Evolutionary conservation across 1,140 invertebrate species (phyloP), one percentile per base, ranked within the genome.

Genomic region (Frieseomelitta varia): DNA sequence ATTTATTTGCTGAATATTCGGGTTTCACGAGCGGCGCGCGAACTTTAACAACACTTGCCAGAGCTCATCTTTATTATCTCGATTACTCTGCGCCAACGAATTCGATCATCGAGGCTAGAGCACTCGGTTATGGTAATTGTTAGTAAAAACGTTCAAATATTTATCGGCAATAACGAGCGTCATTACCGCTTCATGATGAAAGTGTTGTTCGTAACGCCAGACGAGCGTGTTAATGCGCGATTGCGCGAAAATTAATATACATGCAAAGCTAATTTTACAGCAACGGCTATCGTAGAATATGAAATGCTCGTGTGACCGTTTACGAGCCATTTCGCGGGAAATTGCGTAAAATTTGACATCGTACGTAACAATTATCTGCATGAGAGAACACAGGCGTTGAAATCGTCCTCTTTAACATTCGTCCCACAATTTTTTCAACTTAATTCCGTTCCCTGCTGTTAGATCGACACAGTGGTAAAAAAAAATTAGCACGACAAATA

Each of bases 211-310:
- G 34, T 24, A 68, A 24, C 67, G 68, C 4, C 34, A 14, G 68
- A 47, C 4, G 61, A 34, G 30, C 30, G 27, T n/a, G 27, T 65
- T 65, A 79, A 53, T 30, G 56, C 47, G 30, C 77, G 30, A 69
- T 67, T 55, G 63, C 14, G 12, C 30, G 77, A 27, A 69, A 69
- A 79, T 71, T 71, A 71, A 71, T n/a, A 47, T n/a, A 51, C 14
- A n/a, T 47, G 68, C 1, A n/a, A 39, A 55, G 78, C 17, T 79
- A 71, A 79, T 79, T 79, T 79, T 68, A 68, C 30, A 39, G 55
- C 24, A 69, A 47, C 17, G 27, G 51, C 34, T 34, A n/a, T 34
- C 4, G 12, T 34, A 19, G 24, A 39, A 56, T 55, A 47, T 39
- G 10, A 51, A 19, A 51, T 10, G 47, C 39, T 30, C 15, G 30